Percentiles rank a stretch among this genome's conserved stretches.
Conservation (phyloP, 2,888 invertebrate species). For the Pyrgus malvae region DNA sequence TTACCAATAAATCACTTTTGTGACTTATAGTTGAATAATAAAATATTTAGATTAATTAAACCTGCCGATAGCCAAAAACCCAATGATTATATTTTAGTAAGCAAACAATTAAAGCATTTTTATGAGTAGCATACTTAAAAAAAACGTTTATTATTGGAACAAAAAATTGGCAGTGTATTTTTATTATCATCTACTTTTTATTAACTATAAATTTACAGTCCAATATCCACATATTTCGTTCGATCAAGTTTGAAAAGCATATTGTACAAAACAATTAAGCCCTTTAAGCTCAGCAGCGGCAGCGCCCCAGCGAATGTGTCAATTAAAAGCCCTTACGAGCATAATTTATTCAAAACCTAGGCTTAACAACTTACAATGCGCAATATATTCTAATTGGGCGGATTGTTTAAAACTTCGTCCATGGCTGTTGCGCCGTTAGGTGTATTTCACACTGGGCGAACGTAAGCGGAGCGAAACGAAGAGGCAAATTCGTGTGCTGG, state of each 20-base stretch:
- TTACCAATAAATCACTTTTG: too few relatives aligned
- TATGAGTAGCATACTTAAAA: too few relatives aligned
- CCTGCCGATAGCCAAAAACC: too few relatives aligned
- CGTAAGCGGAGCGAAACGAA: constrained; percentile 16
- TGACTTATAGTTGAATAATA: too few relatives aligned
- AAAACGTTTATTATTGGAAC: too few relatives aligned
- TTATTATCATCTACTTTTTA: too few relatives aligned
- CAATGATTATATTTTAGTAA: too few relatives aligned
- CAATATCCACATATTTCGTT: not conserved
- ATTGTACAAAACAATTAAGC: not conserved
- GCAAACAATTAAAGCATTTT: too few relatives aligned
- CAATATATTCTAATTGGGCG: constrained; percentile 26
- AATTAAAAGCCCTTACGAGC: constrained; percentile 1
- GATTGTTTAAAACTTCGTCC: constrained; percentile 25
- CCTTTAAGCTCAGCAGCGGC: not conserved
- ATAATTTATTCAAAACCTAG: constrained; percentile 19
- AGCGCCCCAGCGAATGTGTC: constrained; percentile 14
- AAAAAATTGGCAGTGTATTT: too few relatives aligned
- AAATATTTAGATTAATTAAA: too few relatives aligned
- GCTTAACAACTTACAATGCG: constrained; percentile 16
- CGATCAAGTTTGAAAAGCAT: too few relatives aligned
- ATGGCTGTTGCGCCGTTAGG: constrained; percentile 20
- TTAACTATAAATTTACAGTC: not conserved
- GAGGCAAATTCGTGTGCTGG: constrained; percentile 11
- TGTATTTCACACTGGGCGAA: constrained; percentile 15